phyloP scores from a whole-genome alignment of 2,113 vertebrate species.

The Origma solitaria region DNA sequence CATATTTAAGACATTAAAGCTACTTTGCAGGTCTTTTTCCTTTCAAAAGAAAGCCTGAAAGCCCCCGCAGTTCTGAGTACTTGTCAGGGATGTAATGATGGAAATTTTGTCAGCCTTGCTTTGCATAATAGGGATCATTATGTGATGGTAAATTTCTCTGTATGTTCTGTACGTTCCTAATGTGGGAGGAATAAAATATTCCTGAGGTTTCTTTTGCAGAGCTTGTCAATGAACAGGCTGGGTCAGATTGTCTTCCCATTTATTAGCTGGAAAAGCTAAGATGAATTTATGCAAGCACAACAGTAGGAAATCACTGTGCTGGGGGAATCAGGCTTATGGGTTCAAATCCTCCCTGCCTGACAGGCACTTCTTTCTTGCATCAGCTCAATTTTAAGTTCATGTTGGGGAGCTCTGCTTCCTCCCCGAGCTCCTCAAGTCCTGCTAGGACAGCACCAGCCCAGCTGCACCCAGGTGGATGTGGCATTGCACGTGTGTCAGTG shows the following conservation, averaged over 20 bases:
- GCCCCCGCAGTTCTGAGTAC: conserved; percentile 42
- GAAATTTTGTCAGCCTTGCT: conserved; percentile 51
- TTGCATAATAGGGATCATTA: conserved; percentile 62
- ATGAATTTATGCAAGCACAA: background rate
- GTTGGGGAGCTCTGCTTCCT: background rate
- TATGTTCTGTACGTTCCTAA: conserved; percentile 35
- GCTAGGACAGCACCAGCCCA: background rate
- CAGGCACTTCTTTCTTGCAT: background rate
- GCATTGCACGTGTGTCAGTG: fast-evolving
- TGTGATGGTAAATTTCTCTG: conserved; percentile 50
- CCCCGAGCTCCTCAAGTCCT: background rate
- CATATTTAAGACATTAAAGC: conserved; percentile 31
- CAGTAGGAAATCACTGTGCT: background rate
- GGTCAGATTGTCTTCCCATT: conserved; percentile 35
- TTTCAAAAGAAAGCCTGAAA: conserved; percentile 40
- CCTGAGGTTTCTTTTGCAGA: conserved; percentile 41
- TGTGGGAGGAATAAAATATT: conserved; percentile 64
- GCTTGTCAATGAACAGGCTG: conserved; percentile 32
- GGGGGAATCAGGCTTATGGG: background rate
- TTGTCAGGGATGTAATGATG: conserved; percentile 56
- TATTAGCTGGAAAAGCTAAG: background rate
- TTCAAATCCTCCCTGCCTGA: background rate
- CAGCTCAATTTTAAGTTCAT: background rate
- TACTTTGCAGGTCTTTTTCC: conserved; percentile 23
- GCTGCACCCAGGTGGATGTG: too few relatives aligned